These are phyloP conservation scores for Chelon labrosus DNA, from an alignment of 2,797 vertebrate species.

Conservation along the genomic window DNA sequence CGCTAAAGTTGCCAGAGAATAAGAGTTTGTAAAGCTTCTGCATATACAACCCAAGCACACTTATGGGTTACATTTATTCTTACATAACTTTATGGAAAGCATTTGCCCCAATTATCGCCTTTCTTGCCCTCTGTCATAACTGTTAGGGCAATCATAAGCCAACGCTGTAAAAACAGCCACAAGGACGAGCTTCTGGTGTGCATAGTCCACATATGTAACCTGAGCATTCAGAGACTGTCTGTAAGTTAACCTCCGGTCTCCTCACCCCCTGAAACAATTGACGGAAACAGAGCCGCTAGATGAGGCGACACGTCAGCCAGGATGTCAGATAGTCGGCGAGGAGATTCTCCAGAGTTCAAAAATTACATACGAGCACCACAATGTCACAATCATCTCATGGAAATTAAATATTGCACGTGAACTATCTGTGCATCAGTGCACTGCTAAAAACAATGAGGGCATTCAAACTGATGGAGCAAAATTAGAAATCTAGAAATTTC, in stretches of 20 bases:
- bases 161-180: conserved; percentile 39
- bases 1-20: no score
- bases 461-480: no score
- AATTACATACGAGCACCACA: background rate
- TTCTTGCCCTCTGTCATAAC: conserved; percentile 1
- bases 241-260: conserved; percentile 52
- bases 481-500: background rate
- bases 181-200: conserved; percentile 22
- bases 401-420: background rate
- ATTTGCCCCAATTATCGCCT: background rate
- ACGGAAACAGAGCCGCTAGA: conserved; percentile 71
- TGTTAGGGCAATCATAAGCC: conserved; percentile 2
- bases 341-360: conserved; percentile 25
- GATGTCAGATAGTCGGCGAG: conserved; percentile 70
- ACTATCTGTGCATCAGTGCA: no score
- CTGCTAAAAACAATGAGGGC: background rate
- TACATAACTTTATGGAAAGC: conserved; percentile 41
- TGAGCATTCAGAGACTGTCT: conserved; percentile 37
- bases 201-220: conserved; percentile 14
- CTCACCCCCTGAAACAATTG: conserved; percentile 76
- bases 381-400: background rate
- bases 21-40: no score
- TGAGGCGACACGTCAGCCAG: conserved; percentile 63
- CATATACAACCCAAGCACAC: no score
- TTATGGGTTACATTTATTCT: conserved; percentile 1